Percentiles rank a stretch among this genome's conserved stretches.
These are phyloP conservation scores for Saguinus midas DNA, from an alignment of 2,113 vertebrate genomes.

Conservation along the genomic window DNA sequence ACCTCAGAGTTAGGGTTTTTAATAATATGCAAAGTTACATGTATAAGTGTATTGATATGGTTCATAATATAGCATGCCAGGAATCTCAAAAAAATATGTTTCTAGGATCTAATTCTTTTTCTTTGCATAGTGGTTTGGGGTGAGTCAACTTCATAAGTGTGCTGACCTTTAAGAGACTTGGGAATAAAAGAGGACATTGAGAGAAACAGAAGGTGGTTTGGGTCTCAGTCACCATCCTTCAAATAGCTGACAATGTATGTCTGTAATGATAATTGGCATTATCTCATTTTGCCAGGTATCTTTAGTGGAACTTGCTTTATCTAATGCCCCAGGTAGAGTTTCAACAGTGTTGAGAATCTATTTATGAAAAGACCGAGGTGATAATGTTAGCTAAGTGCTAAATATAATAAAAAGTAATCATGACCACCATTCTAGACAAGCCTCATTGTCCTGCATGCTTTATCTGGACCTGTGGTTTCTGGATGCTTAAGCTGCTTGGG, in stretches of 20 bases:
- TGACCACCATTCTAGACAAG: not conserved
- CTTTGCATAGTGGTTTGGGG: not conserved
- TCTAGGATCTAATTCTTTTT: not conserved
- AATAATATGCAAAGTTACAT: not conserved
- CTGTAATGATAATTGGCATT: not conserved
- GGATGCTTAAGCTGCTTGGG: not conserved
- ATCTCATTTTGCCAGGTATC: not conserved
- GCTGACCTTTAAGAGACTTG: not conserved
- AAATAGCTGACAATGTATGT: not conserved
- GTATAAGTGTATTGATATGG: not conserved
- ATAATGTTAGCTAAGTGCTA: not conserved
- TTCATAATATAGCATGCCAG: not conserved
- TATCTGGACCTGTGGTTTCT: not conserved
- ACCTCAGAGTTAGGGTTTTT: not conserved
- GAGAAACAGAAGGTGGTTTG: not conserved
- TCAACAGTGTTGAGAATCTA: not conserved
- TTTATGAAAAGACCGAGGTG: not conserved
- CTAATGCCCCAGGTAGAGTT: not conserved
- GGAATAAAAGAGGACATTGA: not conserved
- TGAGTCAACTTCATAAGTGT: not conserved
- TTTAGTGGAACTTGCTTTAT: not conserved
- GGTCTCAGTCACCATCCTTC: not conserved
- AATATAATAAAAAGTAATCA: not conserved
- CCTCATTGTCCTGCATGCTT: fast-evolving
- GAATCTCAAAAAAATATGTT: not conserved